These are phyloP conservation scores for Sebastes hubbsi DNA, from an alignment of 2,797 vertebrate genomes.

Conservation along the genomic window DNA sequence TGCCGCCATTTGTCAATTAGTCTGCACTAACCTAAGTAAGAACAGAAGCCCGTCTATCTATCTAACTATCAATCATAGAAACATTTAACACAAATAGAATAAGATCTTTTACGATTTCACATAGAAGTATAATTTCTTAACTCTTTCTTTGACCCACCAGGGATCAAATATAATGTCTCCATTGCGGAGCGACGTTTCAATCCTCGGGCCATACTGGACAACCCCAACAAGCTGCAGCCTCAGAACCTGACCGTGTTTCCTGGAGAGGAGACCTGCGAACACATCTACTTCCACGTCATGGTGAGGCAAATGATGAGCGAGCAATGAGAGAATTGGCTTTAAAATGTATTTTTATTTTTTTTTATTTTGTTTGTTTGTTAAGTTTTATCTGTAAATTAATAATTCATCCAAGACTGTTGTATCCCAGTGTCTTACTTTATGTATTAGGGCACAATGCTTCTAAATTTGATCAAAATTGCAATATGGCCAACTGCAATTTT, in stretches of 20 bases:
- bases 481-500: no score
- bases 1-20: conserved; percentile 7
- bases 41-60: not conserved
- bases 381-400: not conserved
- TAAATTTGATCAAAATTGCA: no score
- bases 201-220: conserved; percentile 90
- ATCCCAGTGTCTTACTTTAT: not conserved
- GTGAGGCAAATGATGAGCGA: conserved; percentile 74
- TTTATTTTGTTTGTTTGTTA: not conserved
- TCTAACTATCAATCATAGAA: not conserved
- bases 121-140: not conserved
- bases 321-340: not conserved
- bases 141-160: conserved; percentile 47
- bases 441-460: not conserved
- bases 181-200: conserved; percentile 93
- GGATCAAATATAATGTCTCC: conserved; percentile 85
- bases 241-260: conserved; percentile 81
- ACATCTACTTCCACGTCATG: conserved; percentile 92
- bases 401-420: not conserved
- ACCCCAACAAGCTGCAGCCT: conserved; percentile 79
- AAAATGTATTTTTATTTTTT: not conserved
- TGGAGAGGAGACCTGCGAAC: conserved; percentile 83
- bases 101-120: not conserved
- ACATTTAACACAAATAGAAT: not conserved
- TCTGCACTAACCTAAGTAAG: not conserved